Conservation (phyloP, 2,113 vertebrate genomes). For the Platichthys stellatus region DNA sequence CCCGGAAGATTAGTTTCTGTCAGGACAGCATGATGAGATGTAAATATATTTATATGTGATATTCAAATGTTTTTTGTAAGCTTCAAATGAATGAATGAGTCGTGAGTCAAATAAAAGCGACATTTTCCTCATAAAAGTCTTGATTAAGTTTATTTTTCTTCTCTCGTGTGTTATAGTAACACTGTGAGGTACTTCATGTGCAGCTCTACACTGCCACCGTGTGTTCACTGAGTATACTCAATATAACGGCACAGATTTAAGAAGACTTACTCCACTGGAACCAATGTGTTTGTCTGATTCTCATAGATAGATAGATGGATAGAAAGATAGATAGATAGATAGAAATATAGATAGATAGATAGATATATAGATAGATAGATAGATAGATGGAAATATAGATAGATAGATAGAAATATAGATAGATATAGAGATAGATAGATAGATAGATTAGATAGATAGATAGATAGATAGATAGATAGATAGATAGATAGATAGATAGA, state of each 20-base stretch:
- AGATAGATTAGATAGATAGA: too few species aligned
- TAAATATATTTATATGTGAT: conserved; percentile 42
- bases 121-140: background rate
- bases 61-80: background rate
- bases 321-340: too few species aligned
- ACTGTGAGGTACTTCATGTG: background rate
- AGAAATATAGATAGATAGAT: too few species aligned
- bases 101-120: background rate
- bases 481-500: too few species aligned
- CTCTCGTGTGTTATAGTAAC: background rate
- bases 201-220: conserved; percentile 53
- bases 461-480: too few species aligned
- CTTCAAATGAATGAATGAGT: background rate
- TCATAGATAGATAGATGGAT: too few species aligned
- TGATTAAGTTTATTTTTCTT: background rate
- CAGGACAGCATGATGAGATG: background rate
- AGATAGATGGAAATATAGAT: too few species aligned
- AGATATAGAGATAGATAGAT: too few species aligned
- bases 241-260: background rate
- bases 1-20: too few species aligned
- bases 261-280: background rate
- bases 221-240: conserved; percentile 40
- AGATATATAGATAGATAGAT: too few species aligned
- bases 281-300: too few species aligned
- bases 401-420: too few species aligned